Base-by-base conservation (phyloP, 2,113 vertebrate species). In the Xenopus tropicalis region DNA sequence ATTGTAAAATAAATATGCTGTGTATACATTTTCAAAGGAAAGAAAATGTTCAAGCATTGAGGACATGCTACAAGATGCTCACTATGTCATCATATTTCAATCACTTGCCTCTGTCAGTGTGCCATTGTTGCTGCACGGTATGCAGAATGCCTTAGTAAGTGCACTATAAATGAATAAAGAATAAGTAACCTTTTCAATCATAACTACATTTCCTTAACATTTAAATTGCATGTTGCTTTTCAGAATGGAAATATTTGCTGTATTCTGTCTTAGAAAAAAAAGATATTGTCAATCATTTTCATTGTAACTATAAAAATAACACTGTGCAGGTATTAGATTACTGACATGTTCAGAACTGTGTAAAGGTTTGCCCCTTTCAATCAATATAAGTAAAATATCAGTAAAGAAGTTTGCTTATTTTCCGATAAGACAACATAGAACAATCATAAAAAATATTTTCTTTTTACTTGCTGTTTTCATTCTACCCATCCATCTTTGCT, bases 261-360 rank as follows among this genome's bases (percentile, higher is more conserved):
- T 62, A 61, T 24, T 29, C 54, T 62, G n/a, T 43, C 69, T 54
- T 14, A 43, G 58, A 61, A 29, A 44, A 62, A 71, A 62, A 17
- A 54, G 56, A 23, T 59, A 29, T 25, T 69, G 66, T 62, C 73
- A 69, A 56, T 75, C 73, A 75, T 22, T 69, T 22, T n/a, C 57
- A 69, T 48, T 14, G 57, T 57, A 59, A 23, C 43, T 59, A 51
- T 61, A 51, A 66, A 48, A 74, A 21, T 11, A 37, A 74, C 23
- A 74, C 20, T 3, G 11, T 25, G 14, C 11, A 46, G 17, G 54
- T 66, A 66, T 73, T 52, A 57, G 37, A 57, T 58, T 57, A 59
- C 5, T 51, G 58, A 74, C 64, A 56, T 61, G 22, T 14, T 12
- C 19, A 21, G 17, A 19, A 48, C 66, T 66, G 20, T 43, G 24